Evolutionary conservation across 2,797 vertebrate genomes (phyloP).

Genomic region (Melanotaenia maccullochi): DNA sequence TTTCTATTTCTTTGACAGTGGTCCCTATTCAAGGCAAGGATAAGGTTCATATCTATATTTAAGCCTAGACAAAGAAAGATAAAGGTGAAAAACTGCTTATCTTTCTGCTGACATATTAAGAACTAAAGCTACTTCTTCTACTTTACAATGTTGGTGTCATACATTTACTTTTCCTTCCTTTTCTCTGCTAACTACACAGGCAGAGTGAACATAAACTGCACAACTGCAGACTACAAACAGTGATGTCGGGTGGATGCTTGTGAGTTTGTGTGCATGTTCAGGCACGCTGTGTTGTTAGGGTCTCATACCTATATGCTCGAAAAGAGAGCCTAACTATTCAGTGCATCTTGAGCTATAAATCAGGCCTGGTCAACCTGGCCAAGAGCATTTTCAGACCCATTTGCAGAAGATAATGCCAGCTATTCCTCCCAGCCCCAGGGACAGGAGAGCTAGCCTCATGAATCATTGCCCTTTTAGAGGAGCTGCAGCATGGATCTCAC

Average conservation of each 20-base stretch:
- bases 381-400: conserved; percentile 84
- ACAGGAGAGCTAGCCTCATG: conserved; percentile 74
- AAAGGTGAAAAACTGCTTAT: conserved; percentile 67
- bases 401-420: conserved; percentile 85
- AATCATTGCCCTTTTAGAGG: conserved; percentile 82
- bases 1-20: conserved; percentile 68
- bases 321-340: conserved; percentile 61
- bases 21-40: conserved; percentile 62
- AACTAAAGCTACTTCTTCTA: conserved; percentile 59
- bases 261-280: conserved; percentile 40
- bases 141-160: conserved; percentile 49
- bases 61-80: conserved; percentile 72
- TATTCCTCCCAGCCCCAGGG: conserved; percentile 78
- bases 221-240: conserved; percentile 36
- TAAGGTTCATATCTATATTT: conserved; percentile 73
- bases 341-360: conserved; percentile 80
- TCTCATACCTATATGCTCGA: conserved; percentile 55
- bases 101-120: conserved; percentile 61
- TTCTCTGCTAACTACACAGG: conserved; percentile 29
- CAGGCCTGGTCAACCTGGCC: conserved; percentile 83
- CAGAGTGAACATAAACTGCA: conserved; percentile 30
- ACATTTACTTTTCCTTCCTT: conserved; percentile 36
- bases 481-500: conserved; percentile 72
- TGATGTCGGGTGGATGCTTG: conserved; percentile 6
- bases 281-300: conserved; percentile 30